Evolutionary conservation across 2,113 vertebrate species (phyloP), one percentile per base, ranked within the genome.

Genomic region (Hippolais icterina): DNA sequence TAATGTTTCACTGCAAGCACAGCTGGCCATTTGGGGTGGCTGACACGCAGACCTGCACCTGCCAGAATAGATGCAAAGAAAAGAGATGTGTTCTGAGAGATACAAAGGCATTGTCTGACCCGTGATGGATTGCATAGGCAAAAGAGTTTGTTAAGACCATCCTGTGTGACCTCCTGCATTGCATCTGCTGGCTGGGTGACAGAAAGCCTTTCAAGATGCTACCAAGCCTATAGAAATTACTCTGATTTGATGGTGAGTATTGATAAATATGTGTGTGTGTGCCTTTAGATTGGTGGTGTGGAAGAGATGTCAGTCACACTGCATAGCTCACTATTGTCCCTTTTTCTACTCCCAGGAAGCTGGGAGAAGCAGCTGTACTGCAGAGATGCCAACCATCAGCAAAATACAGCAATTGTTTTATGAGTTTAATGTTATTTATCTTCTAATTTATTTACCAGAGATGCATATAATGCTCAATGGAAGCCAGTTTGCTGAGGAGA

Each of bases 351-450:
- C 74, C 83, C 89, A 93, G 61, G 81, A 94, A 74, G 86, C 91
- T 0, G 35, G 53, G 84, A 91, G 79, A 66, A 88, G 85, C 96
- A 97, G 96, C 94, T 97, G 96, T 63, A 64, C 47, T 65, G 85
- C 79, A 92, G 80, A 59, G 88, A 89, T 96, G 96, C 94, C 94
- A 97, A 77, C 79, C 37, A 3, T 81, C 86, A 92, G 93, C 76
- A 97, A 96, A 96, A 94, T 95, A 94, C 87, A 81, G 83, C 92
- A 83, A 96, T 93, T 97, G 92, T 96, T 83, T 91, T 54, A 91
- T 74, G 71, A 88, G 66, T 77, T 95, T 96, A 93, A 92, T 78
- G 94, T 80, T 95, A 72, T 83, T 95, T 93, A 78, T 88, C 52
- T 93, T 60, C 85, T 68, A 41, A 88, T 86, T 93, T 95, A 89